A percentile compares a stretch with the other conserved stretches of the same genome.
phyloP scores from a whole-genome alignment of 92 coral and sea anemone species.

The Scolanthus callimorphus region DNA sequence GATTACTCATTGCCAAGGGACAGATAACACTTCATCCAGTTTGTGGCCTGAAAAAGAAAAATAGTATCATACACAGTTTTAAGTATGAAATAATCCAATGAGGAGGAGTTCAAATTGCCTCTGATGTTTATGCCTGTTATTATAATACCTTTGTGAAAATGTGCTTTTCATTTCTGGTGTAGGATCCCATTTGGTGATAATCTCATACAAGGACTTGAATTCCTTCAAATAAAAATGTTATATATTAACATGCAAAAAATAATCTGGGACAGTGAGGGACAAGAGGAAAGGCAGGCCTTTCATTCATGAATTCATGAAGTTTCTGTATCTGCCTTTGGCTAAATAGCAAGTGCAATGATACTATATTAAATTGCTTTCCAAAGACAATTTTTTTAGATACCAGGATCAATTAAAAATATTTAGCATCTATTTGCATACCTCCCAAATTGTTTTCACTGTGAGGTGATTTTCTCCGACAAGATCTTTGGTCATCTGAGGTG shows the following conservation, averaged over 20 bases:
- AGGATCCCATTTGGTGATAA: not conserved
- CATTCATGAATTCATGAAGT: too few relatives aligned
- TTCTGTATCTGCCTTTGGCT: too few relatives aligned
- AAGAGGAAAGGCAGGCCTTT: too few relatives aligned
- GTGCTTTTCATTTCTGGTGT: conserved; percentile 1
- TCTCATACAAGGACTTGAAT: not conserved
- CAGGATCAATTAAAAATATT: too few relatives aligned
- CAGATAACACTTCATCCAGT: not conserved
- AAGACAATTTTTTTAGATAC: too few relatives aligned
- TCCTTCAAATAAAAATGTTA: too few relatives aligned
- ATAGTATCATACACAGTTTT: too few relatives aligned
- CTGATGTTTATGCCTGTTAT: not conserved
- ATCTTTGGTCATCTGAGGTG: conserved; percentile 9
- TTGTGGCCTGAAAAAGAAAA: not conserved
- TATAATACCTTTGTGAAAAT: not conserved
- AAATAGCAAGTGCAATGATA: too few relatives aligned
- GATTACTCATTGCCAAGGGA: not conserved
- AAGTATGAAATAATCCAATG: not conserved
- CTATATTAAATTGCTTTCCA: too few relatives aligned
- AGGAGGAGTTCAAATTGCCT: not conserved
- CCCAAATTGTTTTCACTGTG: conserved; percentile 16
- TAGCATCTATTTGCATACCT: too few relatives aligned
- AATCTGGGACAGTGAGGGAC: too few relatives aligned
- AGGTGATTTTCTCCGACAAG: conserved; percentile 7
- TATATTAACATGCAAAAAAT: too few relatives aligned